phyloP scores from a whole-genome alignment of 2,888 invertebrate species.

The Pilophorus perplexus region DNA sequence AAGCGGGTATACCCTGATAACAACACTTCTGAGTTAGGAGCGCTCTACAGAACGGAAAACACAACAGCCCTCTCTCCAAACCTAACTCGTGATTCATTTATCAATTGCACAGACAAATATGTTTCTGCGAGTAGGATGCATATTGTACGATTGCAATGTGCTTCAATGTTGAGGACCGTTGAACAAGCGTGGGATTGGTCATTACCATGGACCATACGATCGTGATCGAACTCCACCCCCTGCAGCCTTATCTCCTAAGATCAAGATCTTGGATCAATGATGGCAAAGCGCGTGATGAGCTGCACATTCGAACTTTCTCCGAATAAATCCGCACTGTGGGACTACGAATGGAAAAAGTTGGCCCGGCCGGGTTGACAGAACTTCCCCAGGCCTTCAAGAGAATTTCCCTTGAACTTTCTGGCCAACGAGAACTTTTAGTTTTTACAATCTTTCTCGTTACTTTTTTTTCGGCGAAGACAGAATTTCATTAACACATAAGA shows the following conservation, averaged over 20 bases:
- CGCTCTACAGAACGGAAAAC: too few species aligned
- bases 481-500: constrained; percentile 19
- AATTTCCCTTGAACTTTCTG: too few species aligned
- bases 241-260: constrained; percentile 11
- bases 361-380: background rate
- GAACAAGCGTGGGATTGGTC: constrained; percentile 19
- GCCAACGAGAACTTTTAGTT: too few species aligned
- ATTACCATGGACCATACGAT: constrained; percentile 1
- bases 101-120: too few species aligned
- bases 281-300: background rate
- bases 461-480: constrained; percentile 14
- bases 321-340: background rate
- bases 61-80: too few species aligned
- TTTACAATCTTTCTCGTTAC: background rate
- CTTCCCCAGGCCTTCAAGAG: too few species aligned
- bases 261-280: constrained; percentile 9
- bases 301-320: constrained; percentile 19
- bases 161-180: too few species aligned
- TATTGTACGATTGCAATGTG: too few species aligned
- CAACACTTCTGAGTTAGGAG: too few species aligned
- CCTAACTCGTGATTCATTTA: too few species aligned
- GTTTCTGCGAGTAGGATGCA: too few species aligned
- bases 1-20: too few species aligned
- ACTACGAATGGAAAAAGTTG: background rate
- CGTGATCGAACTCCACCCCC: constrained; percentile 11